phyloP scores from a whole-genome alignment of 2,888 invertebrate genomes.

The Drosophila seclusa region DNA sequence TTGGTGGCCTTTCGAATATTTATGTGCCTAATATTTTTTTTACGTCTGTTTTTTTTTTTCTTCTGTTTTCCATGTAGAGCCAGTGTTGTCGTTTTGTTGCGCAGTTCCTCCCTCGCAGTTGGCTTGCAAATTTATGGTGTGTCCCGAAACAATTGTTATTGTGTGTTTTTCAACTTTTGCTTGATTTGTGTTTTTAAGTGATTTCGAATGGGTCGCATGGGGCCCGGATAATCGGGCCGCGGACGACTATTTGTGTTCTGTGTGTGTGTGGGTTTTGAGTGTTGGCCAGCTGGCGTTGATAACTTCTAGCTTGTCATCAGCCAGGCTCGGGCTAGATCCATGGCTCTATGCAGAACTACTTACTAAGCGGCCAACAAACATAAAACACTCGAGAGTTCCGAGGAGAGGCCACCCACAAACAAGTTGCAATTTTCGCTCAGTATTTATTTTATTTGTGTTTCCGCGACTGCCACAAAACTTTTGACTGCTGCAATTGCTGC shows the following conservation, averaged over 20 bases:
- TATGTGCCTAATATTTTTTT: constrained; percentile 70
- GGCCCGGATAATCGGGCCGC: constrained; percentile 49
- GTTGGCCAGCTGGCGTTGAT: constrained; percentile 61
- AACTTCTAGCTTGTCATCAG: constrained; percentile 75
- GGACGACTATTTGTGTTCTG: constrained; percentile 60
- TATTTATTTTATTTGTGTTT: constrained; percentile 76
- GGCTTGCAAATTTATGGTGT: constrained; percentile 83
- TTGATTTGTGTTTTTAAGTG: constrained; percentile 80
- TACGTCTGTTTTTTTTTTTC: constrained; percentile 25
- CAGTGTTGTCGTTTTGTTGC: constrained; percentile 9
- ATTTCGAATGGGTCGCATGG: constrained; percentile 77
- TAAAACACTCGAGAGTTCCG: constrained; percentile 61
- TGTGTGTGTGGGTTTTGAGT: constrained; percentile 48
- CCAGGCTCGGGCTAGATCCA: constrained; percentile 39
- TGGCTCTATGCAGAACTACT: constrained; percentile 49
- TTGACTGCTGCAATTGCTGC: constrained; percentile 44
- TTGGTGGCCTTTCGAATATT: constrained; percentile 57
- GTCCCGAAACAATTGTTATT: constrained; percentile 82
- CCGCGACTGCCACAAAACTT: constrained; percentile 71
- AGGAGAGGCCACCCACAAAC: constrained; percentile 29
- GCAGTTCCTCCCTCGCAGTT: constrained; percentile 46
- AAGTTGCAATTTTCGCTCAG: constrained; percentile 48
- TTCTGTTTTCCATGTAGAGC: constrained; percentile 24
- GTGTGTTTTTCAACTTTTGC: constrained; percentile 81
- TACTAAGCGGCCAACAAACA: constrained; percentile 72